These are phyloP conservation scores for Cossypha niveicapilla DNA, from an alignment of 2,797 vertebrate species.

Conservation along the genomic window DNA sequence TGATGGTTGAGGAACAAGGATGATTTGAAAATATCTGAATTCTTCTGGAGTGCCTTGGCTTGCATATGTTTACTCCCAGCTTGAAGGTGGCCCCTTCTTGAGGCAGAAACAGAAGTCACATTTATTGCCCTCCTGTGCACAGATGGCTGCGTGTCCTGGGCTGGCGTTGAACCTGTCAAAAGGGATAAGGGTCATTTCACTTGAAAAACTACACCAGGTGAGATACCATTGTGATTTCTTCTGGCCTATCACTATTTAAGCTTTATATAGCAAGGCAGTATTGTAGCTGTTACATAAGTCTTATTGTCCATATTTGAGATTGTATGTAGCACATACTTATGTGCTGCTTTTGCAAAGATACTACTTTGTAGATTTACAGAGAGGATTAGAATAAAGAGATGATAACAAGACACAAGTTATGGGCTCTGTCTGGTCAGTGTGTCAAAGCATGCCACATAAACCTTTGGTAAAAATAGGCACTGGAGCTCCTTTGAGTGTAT, in stretches of 20 bases:
- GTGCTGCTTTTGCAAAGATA: neutral
- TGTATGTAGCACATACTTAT: fast-evolving
- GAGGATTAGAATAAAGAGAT: neutral
- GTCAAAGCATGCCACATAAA: neutral
- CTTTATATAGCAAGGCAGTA: neutral
- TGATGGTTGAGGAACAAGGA: neutral
- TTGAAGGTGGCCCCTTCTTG: conserved; percentile 22
- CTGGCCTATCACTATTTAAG: neutral
- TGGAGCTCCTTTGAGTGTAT: neutral
- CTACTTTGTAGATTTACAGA: neutral
- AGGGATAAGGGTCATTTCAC: neutral
- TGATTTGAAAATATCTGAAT: neutral
- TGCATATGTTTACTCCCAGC: neutral
- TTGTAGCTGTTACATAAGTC: neutral
- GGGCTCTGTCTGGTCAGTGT: neutral
- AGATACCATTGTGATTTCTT: neutral
- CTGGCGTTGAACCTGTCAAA: conserved; percentile 1
- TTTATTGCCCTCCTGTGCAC: neutral
- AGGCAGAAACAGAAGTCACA: neutral
- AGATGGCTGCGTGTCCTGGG: neutral
- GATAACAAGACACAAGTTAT: neutral
- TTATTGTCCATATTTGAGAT: neutral
- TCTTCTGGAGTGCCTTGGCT: conserved; percentile 6
- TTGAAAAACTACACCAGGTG: neutral
- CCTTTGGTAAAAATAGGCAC: neutral